These are phyloP conservation scores for Caiman crocodilus DNA, from an alignment of 2,797 vertebrate species.

Conservation along the genomic window DNA sequence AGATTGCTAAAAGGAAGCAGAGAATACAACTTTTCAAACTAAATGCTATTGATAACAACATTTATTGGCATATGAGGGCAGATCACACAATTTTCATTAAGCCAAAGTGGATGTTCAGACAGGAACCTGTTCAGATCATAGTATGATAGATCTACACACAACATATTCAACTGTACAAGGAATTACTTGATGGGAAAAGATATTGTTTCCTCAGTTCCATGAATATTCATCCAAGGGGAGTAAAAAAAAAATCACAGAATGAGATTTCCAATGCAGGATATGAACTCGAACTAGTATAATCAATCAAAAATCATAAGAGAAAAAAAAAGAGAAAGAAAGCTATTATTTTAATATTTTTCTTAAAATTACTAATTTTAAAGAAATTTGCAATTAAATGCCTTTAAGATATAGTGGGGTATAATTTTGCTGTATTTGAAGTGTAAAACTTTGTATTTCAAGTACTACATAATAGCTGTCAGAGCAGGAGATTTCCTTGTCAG, in stretches of 20 bases:
- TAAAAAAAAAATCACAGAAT: not conserved
- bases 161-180: not conserved
- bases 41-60: not conserved
- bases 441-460: not conserved
- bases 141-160: not conserved
- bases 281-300: not conserved
- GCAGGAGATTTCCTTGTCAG: not conserved
- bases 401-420: not conserved
- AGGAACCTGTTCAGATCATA: not conserved
- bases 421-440: not conserved
- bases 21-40: not conserved
- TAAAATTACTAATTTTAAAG: not conserved
- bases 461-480: not conserved
- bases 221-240: not conserved
- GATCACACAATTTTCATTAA: not conserved
- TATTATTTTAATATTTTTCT: not conserved
- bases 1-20: not conserved
- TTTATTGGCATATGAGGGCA: not conserved
- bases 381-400: not conserved
- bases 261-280: not conserved
- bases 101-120: not conserved
- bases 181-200: constrained; percentile 6
- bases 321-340: not conserved
- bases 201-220: not conserved
- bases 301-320: not conserved